These are phyloP conservation scores for Carapus acus DNA, from an alignment of 2,797 vertebrate genomes.

Conservation along the genomic window DNA sequence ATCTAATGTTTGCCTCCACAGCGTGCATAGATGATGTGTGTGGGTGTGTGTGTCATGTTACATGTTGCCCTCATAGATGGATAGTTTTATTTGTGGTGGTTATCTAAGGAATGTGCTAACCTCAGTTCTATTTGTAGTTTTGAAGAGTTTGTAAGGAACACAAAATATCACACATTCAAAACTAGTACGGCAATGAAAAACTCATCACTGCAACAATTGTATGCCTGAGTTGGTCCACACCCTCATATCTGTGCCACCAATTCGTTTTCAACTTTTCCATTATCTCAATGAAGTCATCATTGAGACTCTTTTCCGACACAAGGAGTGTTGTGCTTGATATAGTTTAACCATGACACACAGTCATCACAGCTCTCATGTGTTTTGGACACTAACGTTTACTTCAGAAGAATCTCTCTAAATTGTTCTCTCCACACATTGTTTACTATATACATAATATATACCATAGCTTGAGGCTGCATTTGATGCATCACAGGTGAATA, in stretches of 20 bases:
- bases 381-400: slow-evolving; percentile 22
- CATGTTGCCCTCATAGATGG: slow-evolving; percentile 7
- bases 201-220: too few relatives aligned
- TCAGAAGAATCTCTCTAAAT: too few relatives aligned
- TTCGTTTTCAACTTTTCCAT: slow-evolving; percentile 16
- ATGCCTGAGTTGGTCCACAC: too few relatives aligned
- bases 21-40: slow-evolving; percentile 5
- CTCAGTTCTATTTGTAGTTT: too few relatives aligned
- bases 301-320: slow-evolving; percentile 37
- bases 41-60: slow-evolving; percentile 15
- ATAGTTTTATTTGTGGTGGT: slow-evolving; percentile 12
- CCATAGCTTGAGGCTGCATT: slow-evolving; percentile 32
- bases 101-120: too few relatives aligned
- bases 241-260: slow-evolving; percentile 28
- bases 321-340: slow-evolving; percentile 51
- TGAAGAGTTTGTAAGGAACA: slow-evolving; percentile 50
- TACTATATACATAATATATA: too few relatives aligned
- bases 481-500: slow-evolving; percentile 37
- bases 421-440: too few relatives aligned
- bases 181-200: too few relatives aligned
- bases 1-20: slow-evolving; percentile 20
- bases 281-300: slow-evolving; percentile 1
- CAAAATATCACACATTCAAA: slow-evolving; percentile 59
- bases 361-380: slow-evolving; percentile 26
- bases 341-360: slow-evolving; percentile 26